Evolutionary conservation across 1,140 invertebrate species (phyloP).

Genomic region (Paraescarpia echinospica): DNA sequence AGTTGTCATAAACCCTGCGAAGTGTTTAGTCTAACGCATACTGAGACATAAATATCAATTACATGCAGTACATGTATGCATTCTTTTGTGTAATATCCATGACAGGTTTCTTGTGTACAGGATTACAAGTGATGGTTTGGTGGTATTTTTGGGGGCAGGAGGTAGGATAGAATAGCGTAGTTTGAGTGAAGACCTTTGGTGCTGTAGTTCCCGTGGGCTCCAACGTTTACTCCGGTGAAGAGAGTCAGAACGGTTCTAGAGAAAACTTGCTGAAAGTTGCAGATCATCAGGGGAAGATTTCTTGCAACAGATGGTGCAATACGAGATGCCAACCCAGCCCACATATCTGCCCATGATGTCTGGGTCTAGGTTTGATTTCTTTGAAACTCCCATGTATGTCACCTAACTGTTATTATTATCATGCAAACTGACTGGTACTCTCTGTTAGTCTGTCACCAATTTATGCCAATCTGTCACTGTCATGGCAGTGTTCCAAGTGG

Average conservation of each 20-base stretch:
- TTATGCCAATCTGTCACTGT: not conserved
- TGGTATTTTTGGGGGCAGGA: too few species aligned
- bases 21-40: not conserved
- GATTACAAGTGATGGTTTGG: not conserved
- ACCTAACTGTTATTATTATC: not conserved
- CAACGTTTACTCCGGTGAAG: too few species aligned
- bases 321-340: not conserved
- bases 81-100: not conserved
- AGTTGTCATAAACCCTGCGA: not conserved
- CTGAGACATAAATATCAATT: not conserved
- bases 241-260: too few species aligned
- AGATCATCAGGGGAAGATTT: not conserved
- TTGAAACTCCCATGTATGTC: not conserved
- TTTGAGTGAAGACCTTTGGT: not conserved
- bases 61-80: not conserved
- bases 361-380: not conserved
- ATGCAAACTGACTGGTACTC: not conserved
- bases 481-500: not conserved
- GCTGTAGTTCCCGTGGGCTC: not conserved
- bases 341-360: not conserved
- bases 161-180: too few species aligned
- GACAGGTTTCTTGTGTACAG: not conserved
- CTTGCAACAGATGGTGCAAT: not conserved
- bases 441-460: not conserved
- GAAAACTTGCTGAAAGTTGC: not conserved